Conservation (phyloP, 2,888 invertebrate genomes). For the Stenoptilia bipunctidactyla region DNA sequence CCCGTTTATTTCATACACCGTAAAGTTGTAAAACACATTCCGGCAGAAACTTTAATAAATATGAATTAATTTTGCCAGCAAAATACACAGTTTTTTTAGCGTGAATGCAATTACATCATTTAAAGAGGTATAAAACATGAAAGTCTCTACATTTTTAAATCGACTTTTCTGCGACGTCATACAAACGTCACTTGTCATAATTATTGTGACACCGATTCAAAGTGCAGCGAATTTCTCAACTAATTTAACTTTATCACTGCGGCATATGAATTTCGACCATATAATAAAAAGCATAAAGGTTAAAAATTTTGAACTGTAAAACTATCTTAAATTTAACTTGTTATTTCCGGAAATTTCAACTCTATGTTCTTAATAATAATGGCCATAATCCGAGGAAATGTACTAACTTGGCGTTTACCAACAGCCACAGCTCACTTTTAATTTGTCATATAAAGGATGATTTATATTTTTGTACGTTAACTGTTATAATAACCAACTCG, state of each 20-base stretch:
- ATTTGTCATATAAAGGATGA: slow-evolving; percentile 14
- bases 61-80: too few relatives aligned
- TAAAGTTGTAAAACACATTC: too few relatives aligned
- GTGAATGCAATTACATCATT: too few relatives aligned
- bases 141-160: neutral
- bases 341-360: neutral
- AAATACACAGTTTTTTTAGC: too few relatives aligned
- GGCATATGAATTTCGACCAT: neutral
- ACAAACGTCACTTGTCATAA: slow-evolving; percentile 13
- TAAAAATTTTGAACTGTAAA: too few relatives aligned
- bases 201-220: slow-evolving; percentile 10
- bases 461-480: slow-evolving; percentile 6
- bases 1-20: too few relatives aligned
- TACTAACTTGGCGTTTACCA: neutral
- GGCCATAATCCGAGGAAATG: neutral
- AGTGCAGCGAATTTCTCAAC: slow-evolving; percentile 5
- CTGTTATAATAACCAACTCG: neutral
- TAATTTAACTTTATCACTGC: neutral
- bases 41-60: too few relatives aligned
- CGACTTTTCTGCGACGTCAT: neutral
- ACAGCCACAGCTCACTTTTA: slow-evolving; percentile 9
- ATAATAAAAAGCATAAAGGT: neutral
- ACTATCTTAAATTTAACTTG: too few relatives aligned
- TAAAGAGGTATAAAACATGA: neutral
- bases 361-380: neutral